Base-by-base conservation (phyloP, 2,888 invertebrate species). In the Antheraea assamensis region DNA sequence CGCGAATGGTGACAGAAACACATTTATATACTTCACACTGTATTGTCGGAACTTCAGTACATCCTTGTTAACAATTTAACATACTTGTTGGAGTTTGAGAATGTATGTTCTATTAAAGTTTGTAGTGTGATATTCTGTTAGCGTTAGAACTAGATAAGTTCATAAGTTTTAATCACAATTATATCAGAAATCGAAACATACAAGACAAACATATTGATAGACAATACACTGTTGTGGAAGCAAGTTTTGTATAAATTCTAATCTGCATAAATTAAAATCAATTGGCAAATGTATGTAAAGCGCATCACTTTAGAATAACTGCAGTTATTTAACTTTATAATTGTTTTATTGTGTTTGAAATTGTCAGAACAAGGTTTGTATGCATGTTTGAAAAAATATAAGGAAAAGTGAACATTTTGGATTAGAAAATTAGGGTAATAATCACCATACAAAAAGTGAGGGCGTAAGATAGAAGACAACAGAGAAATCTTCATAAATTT, bases 11-110 rank as follows among this genome's bases (percentile, higher is more conserved):
- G 84, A 84, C 82, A 78, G 79, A 74, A 79, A 82, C 80, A 83
- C 81, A 85, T 87, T 85, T 82, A 81, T 85, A 82, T 74, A 85
- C 82, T 85, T 83, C 79, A 79, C 75, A 71, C 61, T 70, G 72
- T 76, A 76, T 76, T 73, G 74, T 77, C 79, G 78, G 75, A 68
- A 68, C 70, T 74, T 76, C 24, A 58, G 17, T 30, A 66, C 71
- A 73, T 76, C 74, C 35, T 71, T 71, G 64, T 72, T 61, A 70
- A 71, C 66, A 76, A 71, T 73, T 66, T 66, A 66, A 68, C n/a
- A 68, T 68, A 68, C 21, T 35, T 35, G 73, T 47, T 49, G 4
- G 52, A 71, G 55, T 72, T 70, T 31, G 71, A 74, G 72, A 58
- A 58, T 72, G 21, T 68, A 35, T 35, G 35, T 68, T 10, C 10